Evolutionary conservation across 2,797 vertebrate species (phyloP), one percentile per base, ranked within the genome.

Genomic region (Lithobates sylvaticus): DNA sequence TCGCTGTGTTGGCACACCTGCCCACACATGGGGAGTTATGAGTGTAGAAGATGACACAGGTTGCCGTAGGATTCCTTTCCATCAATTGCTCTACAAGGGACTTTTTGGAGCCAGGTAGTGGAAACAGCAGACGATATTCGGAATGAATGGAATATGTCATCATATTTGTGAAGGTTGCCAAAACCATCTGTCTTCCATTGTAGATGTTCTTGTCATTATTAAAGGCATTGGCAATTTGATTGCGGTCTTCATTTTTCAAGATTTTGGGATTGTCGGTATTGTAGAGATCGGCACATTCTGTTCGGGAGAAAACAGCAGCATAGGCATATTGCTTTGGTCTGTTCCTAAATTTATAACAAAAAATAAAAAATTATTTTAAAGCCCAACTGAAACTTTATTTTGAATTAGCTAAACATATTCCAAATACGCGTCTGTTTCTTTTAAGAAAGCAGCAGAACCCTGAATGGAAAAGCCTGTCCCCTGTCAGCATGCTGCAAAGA

Each of bases 11-110:
- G 15, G 47, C 50, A 32, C 79, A 81, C 23, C 21, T 54, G 18
- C 34, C 44, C 2, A 71, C 42, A 61, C 79, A 81, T 0, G 79
- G 79, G 26, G 79, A 81, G 47, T 72, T 81, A 18, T 58, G 50
- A 44, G 79, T 71, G 65, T 50, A 81, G 23, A 81, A 81, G 10
- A 81, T 16, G 5, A 50, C 79, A 61, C 68, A 81, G 0, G 9
- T 44, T 12, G 10, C 29, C 0, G 3, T 0, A 7, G 79, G 47
- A 5, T 21, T 0, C n/a, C 26, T 58, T 3, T 72, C 23, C 12
- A 81, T 10, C 1, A 81, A 23, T 0, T 26, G 34, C 32, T 23
- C 32, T 8, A 72, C 69, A 5, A 44, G 79, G 21, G 79, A 81
- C 1, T 21, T 2, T 18, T 0, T 26, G 42, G 78, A 58, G n/a